A percentile compares a stretch with the other conserved stretches of the same genome.
Conservation (phyloP, 2,113 vertebrate species). For the Xiphophorus hellerii region DNA sequence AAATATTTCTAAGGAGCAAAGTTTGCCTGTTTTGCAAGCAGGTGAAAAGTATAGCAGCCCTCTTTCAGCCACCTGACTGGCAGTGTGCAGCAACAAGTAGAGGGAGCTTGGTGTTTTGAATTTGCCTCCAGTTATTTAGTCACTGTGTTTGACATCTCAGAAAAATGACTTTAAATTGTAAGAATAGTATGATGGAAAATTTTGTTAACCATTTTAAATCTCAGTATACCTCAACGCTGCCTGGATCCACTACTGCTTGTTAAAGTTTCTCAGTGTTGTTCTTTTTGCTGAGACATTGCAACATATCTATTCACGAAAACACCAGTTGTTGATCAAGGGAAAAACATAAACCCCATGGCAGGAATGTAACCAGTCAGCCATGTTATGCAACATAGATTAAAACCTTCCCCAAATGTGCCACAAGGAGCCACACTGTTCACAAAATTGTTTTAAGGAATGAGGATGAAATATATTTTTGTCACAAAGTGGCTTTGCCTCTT, state of each 20-base stretch:
- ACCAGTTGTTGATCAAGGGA: background rate
- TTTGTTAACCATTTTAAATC: background rate
- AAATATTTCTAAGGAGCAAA: background rate
- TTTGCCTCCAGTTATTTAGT: no score
- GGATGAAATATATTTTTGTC: background rate
- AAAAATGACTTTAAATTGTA: no score
- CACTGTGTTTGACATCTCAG: no score
- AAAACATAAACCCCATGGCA: background rate
- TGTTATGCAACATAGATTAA: background rate
- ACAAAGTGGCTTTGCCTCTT: background rate
- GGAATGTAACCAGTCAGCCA: background rate
- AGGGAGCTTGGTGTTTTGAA: no score
- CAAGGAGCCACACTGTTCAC: background rate
- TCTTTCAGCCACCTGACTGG: no score
- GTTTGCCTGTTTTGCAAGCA: background rate
- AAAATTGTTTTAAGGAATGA: slow-evolving; percentile 2
- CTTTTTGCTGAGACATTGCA: background rate
- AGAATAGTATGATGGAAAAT: no score
- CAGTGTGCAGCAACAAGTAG: no score
- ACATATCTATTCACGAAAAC: background rate
- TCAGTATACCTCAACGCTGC: background rate
- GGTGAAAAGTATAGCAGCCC: no score
- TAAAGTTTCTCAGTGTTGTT: background rate
- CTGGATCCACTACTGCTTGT: background rate
- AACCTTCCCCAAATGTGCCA: background rate